These are phyloP conservation scores for Panulirus ornatus DNA, from an alignment of 1,140 invertebrate species.

Conservation along the genomic window DNA sequence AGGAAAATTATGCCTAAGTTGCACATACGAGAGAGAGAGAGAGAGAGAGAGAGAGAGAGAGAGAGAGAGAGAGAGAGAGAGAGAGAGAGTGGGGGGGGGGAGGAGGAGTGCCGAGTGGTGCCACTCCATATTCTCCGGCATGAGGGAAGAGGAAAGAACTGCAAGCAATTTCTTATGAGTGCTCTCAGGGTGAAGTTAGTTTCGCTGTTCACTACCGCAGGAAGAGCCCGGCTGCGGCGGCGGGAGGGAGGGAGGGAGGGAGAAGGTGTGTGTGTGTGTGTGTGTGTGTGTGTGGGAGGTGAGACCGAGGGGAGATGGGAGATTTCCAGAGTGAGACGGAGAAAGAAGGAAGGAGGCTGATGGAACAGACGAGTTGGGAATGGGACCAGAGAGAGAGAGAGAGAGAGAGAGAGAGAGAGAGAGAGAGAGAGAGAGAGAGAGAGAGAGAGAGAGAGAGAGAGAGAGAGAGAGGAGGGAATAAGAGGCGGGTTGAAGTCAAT, in stretches of 20 bases:
- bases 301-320: not conserved
- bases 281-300: not conserved
- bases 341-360: constrained; percentile 12
- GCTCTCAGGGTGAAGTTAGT: constrained; percentile 53
- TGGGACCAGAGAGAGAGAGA: not conserved
- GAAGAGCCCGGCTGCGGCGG: not conserved
- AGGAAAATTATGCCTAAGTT: not conserved
- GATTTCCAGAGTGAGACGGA: not conserved
- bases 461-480: not conserved
- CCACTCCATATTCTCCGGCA: constrained; percentile 37
- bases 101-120: not conserved
- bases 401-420: not conserved
- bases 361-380: not conserved
- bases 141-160: constrained; percentile 47
- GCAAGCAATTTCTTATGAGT: constrained; percentile 64
- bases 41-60: not conserved
- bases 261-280: no score
- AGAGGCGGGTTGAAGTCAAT: not conserved
- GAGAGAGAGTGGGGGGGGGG: not conserved
- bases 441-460: constrained; percentile 21
- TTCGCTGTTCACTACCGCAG: not conserved
- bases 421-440: not conserved
- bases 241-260: not conserved
- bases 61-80: not conserved
- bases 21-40: not conserved